phyloP scores from a whole-genome alignment of 1,140 invertebrate genomes.

The Rhagoletis zephyria region DNA sequence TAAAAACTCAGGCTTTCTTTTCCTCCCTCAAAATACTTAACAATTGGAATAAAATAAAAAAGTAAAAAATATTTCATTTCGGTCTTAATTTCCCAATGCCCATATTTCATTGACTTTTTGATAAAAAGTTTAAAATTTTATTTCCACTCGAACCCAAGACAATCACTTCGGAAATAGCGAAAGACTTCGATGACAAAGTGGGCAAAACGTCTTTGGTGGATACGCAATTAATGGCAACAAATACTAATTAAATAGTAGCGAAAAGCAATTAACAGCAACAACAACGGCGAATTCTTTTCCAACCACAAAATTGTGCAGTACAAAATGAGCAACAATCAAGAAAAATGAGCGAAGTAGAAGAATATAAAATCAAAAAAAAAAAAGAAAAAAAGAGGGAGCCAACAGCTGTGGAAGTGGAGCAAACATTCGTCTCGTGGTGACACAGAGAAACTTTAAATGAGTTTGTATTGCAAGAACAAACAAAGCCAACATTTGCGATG shows the following conservation, averaged over 20 bases:
- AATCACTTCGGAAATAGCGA: too few relatives aligned
- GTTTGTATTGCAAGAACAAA: background rate
- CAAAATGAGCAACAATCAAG: constrained; percentile 36
- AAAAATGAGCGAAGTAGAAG: too few relatives aligned
- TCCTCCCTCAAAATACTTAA: too few relatives aligned
- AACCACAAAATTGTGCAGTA: constrained; percentile 8
- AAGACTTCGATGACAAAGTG: background rate
- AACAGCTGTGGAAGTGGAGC: constrained; percentile 18
- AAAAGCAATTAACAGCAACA: constrained; percentile 41
- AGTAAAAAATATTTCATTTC: too few relatives aligned
- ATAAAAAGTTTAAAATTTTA: too few relatives aligned
- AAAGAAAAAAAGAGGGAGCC: constrained; percentile 2
- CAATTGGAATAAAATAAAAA: too few relatives aligned
- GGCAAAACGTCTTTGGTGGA: background rate
- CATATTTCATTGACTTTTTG: too few relatives aligned
- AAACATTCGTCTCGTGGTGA: background rate
- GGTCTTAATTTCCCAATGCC: too few relatives aligned
- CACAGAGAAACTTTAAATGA: constrained; percentile 40
- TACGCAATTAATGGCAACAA: constrained; percentile 17
- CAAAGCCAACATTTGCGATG: background rate
- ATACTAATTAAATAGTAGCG: constrained; percentile 38
- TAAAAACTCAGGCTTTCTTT: too few relatives aligned
- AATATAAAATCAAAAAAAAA: background rate
- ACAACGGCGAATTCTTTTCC: constrained; percentile 1
- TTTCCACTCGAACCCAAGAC: too few relatives aligned